phyloP scores from a whole-genome alignment of 2,113 vertebrate species.

The Coracopsis vasa region DNA sequence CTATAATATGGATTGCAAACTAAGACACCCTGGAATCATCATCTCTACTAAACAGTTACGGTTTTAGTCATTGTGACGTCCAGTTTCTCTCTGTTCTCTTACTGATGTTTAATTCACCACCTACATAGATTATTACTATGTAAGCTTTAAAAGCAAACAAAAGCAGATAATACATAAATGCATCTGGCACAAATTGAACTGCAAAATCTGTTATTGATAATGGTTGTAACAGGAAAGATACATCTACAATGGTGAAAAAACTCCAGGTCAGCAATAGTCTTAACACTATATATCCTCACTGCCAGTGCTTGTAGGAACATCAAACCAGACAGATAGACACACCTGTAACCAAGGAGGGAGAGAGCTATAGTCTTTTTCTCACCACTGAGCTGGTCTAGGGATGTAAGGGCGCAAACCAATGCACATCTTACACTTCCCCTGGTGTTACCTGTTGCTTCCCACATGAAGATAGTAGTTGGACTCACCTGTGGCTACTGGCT shows the following conservation, averaged over 20 bases:
- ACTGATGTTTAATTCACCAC: not conserved
- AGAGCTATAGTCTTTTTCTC: not conserved
- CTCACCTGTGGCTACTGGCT: not conserved
- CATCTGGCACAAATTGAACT: not conserved
- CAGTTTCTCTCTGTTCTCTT: not conserved
- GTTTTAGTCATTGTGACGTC: not conserved
- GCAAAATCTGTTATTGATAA: not conserved
- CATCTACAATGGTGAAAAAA: not conserved
- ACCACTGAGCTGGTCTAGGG: not conserved
- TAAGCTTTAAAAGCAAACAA: slow-evolving; percentile 8
- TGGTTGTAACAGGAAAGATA: not conserved
- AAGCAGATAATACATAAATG: not conserved
- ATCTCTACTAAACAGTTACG: not conserved
- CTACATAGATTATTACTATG: not conserved
- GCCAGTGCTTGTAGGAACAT: not conserved
- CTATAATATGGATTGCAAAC: not conserved
- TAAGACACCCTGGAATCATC: not conserved
- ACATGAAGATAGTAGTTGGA: not conserved
- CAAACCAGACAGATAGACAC: not conserved
- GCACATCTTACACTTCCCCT: not conserved
- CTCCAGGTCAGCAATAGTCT: not conserved
- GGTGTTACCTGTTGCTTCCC: not conserved
- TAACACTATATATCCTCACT: not conserved
- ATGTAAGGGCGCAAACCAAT: not conserved
- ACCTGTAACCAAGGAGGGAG: not conserved